phyloP scores from a whole-genome alignment of 2,113 vertebrate genomes.

The Halcyon malimbica region DNA sequence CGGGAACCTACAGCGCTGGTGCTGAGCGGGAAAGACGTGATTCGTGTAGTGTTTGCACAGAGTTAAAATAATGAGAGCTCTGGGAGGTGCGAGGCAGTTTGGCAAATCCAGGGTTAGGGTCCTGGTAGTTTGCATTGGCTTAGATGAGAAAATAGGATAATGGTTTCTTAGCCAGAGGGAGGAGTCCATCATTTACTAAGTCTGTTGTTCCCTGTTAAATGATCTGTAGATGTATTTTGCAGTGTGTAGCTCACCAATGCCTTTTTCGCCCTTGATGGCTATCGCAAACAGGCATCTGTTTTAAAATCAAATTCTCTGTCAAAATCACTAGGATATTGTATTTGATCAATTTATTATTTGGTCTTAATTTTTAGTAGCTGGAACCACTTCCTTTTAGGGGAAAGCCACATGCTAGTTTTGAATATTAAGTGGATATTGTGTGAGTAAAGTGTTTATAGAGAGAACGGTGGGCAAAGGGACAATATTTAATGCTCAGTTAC shows the following conservation, averaged over 20 bases:
- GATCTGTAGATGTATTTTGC: slow-evolving; percentile 35
- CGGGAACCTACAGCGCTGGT: background rate
- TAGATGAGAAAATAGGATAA: slow-evolving; percentile 28
- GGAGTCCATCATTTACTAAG: slow-evolving; percentile 30
- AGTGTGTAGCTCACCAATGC: background rate
- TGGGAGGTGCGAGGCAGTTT: background rate
- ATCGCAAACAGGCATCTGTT: background rate
- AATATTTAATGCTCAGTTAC: background rate
- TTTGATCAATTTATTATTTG: background rate
- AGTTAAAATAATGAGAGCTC: background rate
- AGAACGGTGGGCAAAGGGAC: background rate
- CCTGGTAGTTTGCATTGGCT: background rate
- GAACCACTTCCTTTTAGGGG: slow-evolving; percentile 2
- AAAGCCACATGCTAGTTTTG: background rate
- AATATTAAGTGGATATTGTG: slow-evolving; percentile 16
- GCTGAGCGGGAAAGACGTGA: background rate
- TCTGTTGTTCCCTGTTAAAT: slow-evolving; percentile 52
- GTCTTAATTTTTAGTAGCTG: slow-evolving; percentile 7
- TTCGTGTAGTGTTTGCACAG: background rate
- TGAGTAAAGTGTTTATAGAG: slow-evolving; percentile 26
- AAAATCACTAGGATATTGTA: background rate
- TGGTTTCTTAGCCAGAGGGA: slow-evolving; percentile 55
- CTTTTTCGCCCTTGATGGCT: background rate
- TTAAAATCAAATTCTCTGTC: background rate
- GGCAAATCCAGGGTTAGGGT: background rate